These are phyloP conservation scores for Corythaixoides concolor DNA, from an alignment of 2,113 vertebrate species.

Conservation along the genomic window DNA sequence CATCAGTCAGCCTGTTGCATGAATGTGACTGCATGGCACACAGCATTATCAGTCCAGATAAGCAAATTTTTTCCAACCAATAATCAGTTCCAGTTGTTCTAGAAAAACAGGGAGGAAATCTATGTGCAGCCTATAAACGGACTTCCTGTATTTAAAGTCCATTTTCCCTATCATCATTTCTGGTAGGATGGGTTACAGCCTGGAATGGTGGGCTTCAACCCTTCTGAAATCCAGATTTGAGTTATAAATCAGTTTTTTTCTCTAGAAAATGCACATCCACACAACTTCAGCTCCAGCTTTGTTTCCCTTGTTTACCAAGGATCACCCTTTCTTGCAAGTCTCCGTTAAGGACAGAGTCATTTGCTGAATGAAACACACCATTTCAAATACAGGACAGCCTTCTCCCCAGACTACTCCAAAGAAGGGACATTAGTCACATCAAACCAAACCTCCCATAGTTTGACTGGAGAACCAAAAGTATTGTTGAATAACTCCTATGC, in stretches of 20 bases:
- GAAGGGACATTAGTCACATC: background rate
- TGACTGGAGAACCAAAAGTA: background rate
- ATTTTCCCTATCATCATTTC: background rate
- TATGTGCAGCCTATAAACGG: background rate
- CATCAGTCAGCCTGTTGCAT: background rate
- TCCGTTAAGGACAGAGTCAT: background rate
- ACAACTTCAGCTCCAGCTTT: background rate
- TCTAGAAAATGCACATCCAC: background rate
- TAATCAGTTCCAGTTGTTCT: background rate
- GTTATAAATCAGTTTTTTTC: background rate
- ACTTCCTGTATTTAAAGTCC: background rate
- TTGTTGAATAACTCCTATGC: background rate
- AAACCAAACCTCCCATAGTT: background rate
- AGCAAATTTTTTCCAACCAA: background rate
- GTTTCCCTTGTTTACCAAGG: background rate
- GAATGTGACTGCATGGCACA: background rate
- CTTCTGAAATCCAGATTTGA: background rate
- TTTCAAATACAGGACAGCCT: background rate
- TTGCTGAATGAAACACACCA: background rate
- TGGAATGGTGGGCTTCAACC: background rate
- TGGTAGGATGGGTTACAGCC: background rate
- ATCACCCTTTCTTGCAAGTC: background rate
- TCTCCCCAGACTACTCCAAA: background rate
- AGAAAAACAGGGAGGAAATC: background rate
- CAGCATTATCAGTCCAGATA: background rate